Conservation (phyloP, 2,113 vertebrate genomes). For the Coryphaenoides rupestris region DNA sequence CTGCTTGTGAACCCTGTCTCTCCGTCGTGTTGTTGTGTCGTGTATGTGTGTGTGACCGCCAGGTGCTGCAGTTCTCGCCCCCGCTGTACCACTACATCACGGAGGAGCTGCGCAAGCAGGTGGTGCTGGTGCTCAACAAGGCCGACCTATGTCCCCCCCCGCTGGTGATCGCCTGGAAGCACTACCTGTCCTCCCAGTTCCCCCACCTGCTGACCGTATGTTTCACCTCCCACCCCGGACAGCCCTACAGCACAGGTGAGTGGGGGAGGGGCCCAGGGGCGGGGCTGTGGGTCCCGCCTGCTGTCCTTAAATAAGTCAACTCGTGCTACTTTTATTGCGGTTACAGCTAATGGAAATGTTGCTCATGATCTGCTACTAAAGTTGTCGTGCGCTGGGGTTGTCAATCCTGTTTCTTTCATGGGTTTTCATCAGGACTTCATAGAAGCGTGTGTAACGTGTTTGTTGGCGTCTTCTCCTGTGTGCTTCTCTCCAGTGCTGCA, state of each 20-base stretch:
- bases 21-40: too few relatives aligned
- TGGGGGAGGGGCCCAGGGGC: background rate
- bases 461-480: background rate
- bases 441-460: background rate
- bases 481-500: slow-evolving; percentile 74
- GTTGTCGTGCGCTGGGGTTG: too few relatives aligned
- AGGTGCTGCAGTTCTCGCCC: slow-evolving; percentile 89
- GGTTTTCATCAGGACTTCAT: too few relatives aligned
- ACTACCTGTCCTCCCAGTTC: slow-evolving; percentile 83
- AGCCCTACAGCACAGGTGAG: slow-evolving; percentile 65
- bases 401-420: too few relatives aligned
- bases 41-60: slow-evolving; percentile 8
- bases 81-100: slow-evolving; percentile 83
- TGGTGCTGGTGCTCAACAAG: slow-evolving; percentile 89
- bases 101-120: slow-evolving; percentile 75
- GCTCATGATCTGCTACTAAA: too few relatives aligned
- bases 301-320: too few relatives aligned
- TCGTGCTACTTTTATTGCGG: too few relatives aligned
- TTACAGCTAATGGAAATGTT: too few relatives aligned
- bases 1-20: too few relatives aligned
- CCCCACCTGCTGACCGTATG: slow-evolving; percentile 80
- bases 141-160: slow-evolving; percentile 80
- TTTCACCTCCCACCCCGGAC: slow-evolving; percentile 85
- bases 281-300: background rate
- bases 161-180: slow-evolving; percentile 86